A percentile compares a stretch with the other conserved stretches of the same genome.
These are phyloP conservation scores for Stictocephala bisonia DNA, from an alignment of 2,888 invertebrate species.

Conservation along the genomic window DNA sequence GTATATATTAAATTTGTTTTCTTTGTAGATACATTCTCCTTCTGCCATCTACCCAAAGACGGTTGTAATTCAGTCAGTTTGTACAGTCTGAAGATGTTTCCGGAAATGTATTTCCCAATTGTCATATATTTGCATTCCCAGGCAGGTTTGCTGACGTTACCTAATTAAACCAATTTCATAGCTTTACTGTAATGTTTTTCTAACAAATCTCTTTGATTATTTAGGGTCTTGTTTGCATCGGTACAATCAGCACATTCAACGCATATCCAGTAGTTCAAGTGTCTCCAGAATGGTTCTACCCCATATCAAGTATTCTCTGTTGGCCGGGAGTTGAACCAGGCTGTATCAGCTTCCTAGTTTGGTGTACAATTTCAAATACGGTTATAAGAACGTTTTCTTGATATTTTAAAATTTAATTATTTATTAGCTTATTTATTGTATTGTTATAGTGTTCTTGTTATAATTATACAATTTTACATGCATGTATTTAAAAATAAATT, in stretches of 20 bases:
- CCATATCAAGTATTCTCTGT: background rate
- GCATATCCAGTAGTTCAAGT: constrained; percentile 1
- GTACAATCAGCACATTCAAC: background rate
- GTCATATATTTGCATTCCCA: no score
- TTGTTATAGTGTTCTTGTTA: constrained; percentile 22
- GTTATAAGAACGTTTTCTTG: constrained; percentile 17
- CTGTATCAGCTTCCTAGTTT: constrained; percentile 3
- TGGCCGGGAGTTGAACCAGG: constrained; percentile 12
- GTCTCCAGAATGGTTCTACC: background rate
- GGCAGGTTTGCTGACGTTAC: no score
- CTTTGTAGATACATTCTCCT: no score
- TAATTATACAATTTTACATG: background rate
- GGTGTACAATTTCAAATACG: constrained; percentile 19
- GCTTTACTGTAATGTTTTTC: no score
- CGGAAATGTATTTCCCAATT: no score
- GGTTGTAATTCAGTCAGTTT: no score
- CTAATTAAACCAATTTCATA: no score
- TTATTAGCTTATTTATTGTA: constrained; percentile 30
- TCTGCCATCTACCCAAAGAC: no score
- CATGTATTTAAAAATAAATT: no score
- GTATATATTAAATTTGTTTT: no score
- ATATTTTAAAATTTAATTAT: constrained; percentile 2
- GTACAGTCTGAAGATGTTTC: no score
- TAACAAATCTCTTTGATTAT: no score
- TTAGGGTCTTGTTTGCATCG: background rate